phyloP scores from a whole-genome alignment of 2,797 vertebrate genomes.

The Perodicticus potto region DNA sequence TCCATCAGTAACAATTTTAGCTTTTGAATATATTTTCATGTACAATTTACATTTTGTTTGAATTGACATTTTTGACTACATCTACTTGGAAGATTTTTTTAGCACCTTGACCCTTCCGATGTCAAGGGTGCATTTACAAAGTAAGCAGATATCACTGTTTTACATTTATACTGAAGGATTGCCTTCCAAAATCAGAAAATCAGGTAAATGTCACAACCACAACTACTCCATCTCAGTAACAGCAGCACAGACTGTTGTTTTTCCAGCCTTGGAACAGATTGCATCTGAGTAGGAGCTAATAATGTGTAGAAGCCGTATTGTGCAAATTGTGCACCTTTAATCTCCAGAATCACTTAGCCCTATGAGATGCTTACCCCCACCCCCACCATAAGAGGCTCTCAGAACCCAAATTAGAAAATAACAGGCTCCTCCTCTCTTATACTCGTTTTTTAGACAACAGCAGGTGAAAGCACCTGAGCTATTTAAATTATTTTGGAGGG shows the following conservation, averaged over 20 bases:
- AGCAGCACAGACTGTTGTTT: neutral
- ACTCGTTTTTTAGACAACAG: neutral
- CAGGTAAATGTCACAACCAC: constrained; percentile 1
- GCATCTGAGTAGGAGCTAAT: neutral
- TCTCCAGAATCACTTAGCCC: neutral
- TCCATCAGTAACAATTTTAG: constrained; percentile 33
- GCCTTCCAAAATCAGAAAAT: constrained; percentile 61
- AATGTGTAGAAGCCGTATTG: accelerated
- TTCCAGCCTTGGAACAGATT: neutral
- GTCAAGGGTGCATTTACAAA: constrained; percentile 51
- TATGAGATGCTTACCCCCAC: neutral
- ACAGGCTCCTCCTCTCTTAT: neutral
- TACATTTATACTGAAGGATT: neutral
- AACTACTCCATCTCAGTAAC: neutral
- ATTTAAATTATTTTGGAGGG: neutral
- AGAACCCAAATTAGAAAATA: neutral
- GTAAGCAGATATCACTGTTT: constrained; percentile 30
- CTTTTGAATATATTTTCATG: constrained; percentile 61
- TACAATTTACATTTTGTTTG: constrained; percentile 62
- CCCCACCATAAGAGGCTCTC: neutral
- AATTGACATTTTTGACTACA: constrained; percentile 14
- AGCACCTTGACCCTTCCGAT: constrained; percentile 54
- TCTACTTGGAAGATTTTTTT: constrained; percentile 55
- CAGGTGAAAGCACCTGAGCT: constrained; percentile 4
- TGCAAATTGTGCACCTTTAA: neutral